Evolutionary conservation across 2,113 vertebrate genomes (phyloP).

Genomic region (Amblyopsis rosae): DNA sequence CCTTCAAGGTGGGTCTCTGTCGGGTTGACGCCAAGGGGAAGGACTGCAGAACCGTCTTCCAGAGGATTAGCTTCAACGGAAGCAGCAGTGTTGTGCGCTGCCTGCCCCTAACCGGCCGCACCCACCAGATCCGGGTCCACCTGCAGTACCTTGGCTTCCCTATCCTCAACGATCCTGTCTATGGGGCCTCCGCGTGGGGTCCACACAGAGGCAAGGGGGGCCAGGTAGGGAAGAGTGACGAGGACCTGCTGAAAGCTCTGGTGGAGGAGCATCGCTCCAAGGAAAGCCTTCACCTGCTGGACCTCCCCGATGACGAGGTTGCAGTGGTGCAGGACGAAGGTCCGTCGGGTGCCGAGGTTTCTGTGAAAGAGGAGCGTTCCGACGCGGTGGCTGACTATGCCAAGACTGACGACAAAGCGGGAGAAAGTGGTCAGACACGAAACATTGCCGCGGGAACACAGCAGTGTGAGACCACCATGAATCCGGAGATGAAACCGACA

Average conservation of each 20-base stretch:
- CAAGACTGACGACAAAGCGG: background rate
- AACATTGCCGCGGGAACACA: background rate
- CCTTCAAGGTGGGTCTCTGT: conserved; percentile 94
- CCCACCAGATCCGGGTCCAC: conserved; percentile 96
- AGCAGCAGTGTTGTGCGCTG: conserved; percentile 88
- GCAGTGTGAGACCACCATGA: background rate
- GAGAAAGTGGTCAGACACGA: conserved; percentile 1
- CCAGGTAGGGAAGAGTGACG: conserved; percentile 80
- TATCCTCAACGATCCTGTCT: conserved; percentile 95
- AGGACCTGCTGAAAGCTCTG: conserved; percentile 85
- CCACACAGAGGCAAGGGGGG: conserved; percentile 85
- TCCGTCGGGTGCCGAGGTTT: rapidly evolving
- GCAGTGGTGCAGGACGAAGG: conserved; percentile 14
- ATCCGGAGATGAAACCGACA: background rate
- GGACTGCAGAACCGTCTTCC: conserved; percentile 86
- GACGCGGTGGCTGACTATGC: background rate
- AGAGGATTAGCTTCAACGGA: conserved; percentile 88
- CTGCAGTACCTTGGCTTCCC: conserved; percentile 94
- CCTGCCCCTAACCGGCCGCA: conserved; percentile 88
- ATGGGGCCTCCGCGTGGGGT: conserved; percentile 92
- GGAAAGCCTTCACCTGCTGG: conserved; percentile 83
- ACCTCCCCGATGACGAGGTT: conserved; percentile 54
- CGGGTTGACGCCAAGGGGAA: conserved; percentile 91
- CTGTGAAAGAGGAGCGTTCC: conserved; percentile 1
- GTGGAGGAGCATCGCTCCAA: conserved; percentile 85